Evolutionary conservation across 2,113 vertebrate genomes (phyloP), one percentile per base, ranked within the genome.

Genomic region (Antechinus flavipes): DNA sequence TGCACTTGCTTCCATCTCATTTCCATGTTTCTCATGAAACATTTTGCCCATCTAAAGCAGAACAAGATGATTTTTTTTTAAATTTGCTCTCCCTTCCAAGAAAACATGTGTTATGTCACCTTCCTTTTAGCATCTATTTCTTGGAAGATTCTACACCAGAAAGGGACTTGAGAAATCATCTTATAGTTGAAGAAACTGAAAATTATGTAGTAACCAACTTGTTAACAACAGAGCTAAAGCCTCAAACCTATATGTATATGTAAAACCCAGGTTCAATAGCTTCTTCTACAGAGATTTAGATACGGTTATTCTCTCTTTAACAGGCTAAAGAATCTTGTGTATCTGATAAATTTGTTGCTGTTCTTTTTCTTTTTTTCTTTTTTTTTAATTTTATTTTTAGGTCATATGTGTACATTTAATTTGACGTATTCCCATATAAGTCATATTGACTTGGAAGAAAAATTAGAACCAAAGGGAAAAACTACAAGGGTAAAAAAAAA

Each of bases 1-100:
- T 91, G 47, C 55, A 0, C 23, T 96, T 97, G 95, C 97, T 97
- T 68, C 61, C 61, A 84, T 84, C 16, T 42, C 16, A 84, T 84
- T 84, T 84, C n/a, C 68, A 84, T 4, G n/a, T n/a, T 76, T n/a
- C 35, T 76, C 35, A 76, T n/a, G 35, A 76, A 76, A 16, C 2
- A 16, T 84, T 84, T 84, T 84, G n/a, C 68, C 24, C 24, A 25
- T 8, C 68, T 84, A 84, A 42, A 9, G 7, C n/a, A 84, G n/a
- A 84, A 22, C 19, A 42, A n/a, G 22, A 22, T 22, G n/a, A 35
- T 35, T 14, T 52, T 52, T 30, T 61, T 14, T 52, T 52, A 11
- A 14, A 30, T 26, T 42, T 42, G 16, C 3, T 76, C 61, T n/a
- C 61, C 35, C 61, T 35, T n/a, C 61, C 19, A 42, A 42, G 35